Base-by-base conservation (phyloP, 2,113 vertebrate species). In the Chaenogobius annularis region DNA sequence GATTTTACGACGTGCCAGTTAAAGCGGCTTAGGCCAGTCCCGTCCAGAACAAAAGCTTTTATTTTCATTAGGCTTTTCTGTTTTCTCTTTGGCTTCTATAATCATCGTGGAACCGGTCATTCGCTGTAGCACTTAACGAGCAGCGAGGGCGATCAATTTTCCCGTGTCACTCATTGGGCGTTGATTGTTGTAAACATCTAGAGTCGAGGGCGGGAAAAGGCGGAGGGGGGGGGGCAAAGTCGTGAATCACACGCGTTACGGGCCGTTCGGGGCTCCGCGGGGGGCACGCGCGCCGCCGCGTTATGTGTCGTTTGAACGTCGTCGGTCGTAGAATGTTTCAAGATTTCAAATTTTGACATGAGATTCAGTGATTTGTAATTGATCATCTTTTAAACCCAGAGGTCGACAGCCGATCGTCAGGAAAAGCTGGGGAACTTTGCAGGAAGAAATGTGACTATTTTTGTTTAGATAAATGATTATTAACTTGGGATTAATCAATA, bases 181-280 rank as follows among this genome's bases (percentile, higher is more conserved):
- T 44, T 82, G 79, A 89, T 87, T 89, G 85, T 82, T 89, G 88
- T 89, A 92, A 92, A 90, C 89, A 88, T 88, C 79, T 84, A 81
- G 85, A 82, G 79, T 85, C 82, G 85, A 31, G 84, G 70, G 77
- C 84, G 66, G 76, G 74, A 0, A 62, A 85, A 85, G 87, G 86
- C 87, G 81, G 86, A 85, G 88, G 85, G 71, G 74, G n/a, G n/a
- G n/a, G n/a, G n/a, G n/a, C n/a, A n/a, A 82, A 40, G 77, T 87
- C 83, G 76, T 91, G 89, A 91, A 40, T 40, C 37, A 40, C 37
- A 5, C 26, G 26, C 26, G 26, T 31, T 4, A 31, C 26, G 26
- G 26, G 26, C 26, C 1, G 26, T 31, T 31, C 26, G 1, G 26
- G 26, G 26, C 26, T 31, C 26, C 26, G 26, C 26, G 26, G n/a